These are phyloP conservation scores for Drosophila elegans DNA, from an alignment of 1,140 invertebrate species.

Conservation along the genomic window DNA sequence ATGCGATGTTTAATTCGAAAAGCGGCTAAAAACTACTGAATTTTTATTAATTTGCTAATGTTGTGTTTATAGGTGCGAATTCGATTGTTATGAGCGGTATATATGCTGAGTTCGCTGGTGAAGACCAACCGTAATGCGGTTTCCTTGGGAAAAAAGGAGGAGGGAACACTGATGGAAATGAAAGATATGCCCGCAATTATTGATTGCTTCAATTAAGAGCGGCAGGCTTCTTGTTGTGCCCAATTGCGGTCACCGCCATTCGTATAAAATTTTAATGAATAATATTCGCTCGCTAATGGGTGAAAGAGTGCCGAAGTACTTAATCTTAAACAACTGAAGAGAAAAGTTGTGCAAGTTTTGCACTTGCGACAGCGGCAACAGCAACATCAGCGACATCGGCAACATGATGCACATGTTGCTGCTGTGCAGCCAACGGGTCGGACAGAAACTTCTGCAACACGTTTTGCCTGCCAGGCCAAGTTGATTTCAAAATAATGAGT, in stretches of 20 bases:
- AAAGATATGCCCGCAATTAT: constrained; percentile 58
- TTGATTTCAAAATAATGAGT: constrained; percentile 80
- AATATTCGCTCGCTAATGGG: constrained; percentile 59
- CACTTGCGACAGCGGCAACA: constrained; percentile 25
- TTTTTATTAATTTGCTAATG: constrained; percentile 21
- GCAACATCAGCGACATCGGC: constrained; percentile 3
- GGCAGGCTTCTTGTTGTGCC: constrained; percentile 26
- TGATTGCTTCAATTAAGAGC: constrained; percentile 65
- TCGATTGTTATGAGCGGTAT: constrained; percentile 9
- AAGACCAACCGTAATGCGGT: not conserved
- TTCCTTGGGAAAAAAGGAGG: not conserved
- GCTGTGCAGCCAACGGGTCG: constrained; percentile 46
- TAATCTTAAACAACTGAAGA: constrained; percentile 53
- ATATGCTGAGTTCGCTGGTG: not conserved
- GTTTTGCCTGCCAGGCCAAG: constrained; percentile 64
- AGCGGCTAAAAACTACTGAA: constrained; percentile 22
- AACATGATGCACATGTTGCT: constrained; percentile 7
- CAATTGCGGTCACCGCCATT: constrained; percentile 19
- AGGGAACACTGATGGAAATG: constrained; percentile 22
- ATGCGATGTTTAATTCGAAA: constrained; percentile 14
- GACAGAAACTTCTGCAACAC: constrained; percentile 63
- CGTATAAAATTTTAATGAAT: constrained; percentile 38
- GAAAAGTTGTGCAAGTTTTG: constrained; percentile 40
- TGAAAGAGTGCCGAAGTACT: constrained; percentile 57
- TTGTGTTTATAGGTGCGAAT: constrained; percentile 10